These are phyloP conservation scores for Trachemys scripta DNA, from an alignment of 2,113 vertebrate species.

Conservation along the genomic window DNA sequence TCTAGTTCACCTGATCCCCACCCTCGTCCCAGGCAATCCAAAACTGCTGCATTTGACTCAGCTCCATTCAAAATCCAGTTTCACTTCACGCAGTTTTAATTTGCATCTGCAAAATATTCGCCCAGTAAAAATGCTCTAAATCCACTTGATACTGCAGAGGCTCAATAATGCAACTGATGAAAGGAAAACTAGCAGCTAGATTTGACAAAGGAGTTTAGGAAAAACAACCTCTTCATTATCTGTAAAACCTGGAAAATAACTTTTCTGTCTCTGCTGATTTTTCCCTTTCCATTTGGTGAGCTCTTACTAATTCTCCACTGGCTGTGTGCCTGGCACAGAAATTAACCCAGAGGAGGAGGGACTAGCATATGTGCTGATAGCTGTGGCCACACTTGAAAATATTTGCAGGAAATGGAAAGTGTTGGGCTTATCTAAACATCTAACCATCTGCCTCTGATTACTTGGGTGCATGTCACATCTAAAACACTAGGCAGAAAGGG, in stretches of 20 bases:
- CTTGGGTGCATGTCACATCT: not conserved
- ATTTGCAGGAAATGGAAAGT: not conserved
- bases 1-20: not conserved
- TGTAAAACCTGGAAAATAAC: not conserved
- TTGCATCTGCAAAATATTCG: not conserved
- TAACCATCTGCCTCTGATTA: not conserved
- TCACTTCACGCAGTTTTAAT: fast-evolving
- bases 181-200: not conserved
- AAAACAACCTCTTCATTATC: fast-evolving
- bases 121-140: fast-evolving
- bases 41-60: not conserved
- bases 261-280: fast-evolving
- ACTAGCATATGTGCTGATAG: not conserved
- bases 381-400: fast-evolving
- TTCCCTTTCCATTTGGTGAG: fast-evolving
- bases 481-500: not conserved
- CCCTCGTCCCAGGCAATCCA: not conserved
- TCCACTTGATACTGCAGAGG: not conserved
- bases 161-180: not conserved
- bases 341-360: not conserved
- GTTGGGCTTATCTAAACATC: fast-evolving
- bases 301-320: not conserved
- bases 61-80: not conserved
- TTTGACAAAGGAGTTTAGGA: fast-evolving
- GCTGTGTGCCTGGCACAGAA: not conserved